Base-by-base conservation (phyloP, 2,113 vertebrate genomes). In the Mastomys coucha region DNA sequence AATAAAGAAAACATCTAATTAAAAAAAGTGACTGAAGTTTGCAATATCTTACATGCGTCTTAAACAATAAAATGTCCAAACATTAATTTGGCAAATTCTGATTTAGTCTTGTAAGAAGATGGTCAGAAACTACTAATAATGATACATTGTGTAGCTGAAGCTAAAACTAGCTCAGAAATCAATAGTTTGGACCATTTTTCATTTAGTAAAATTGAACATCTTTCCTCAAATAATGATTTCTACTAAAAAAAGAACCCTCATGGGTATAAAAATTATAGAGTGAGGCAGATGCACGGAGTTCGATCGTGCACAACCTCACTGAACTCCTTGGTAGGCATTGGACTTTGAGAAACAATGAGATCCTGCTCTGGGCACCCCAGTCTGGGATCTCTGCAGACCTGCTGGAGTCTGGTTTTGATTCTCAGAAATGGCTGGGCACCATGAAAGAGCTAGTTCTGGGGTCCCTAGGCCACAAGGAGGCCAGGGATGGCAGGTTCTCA, bases 21-120 rank as follows among this genome's bases (percentile, higher is more conserved):
- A n/a, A n/a, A n/a, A n/a, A n/a, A 63, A 49, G 8, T 67, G 6
- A 26, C 1, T 49, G 56, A 36, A 2, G 1, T 51, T 80, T 88
- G 39, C 31, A 70, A 94, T n/a, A 75, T 85, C 75, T 58, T 91
- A 53, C 49, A 58, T 4, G 20, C 53, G 22, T 3, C 3, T 28
- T 0, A 73, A 80, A 5, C 1, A 49, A 49, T 1, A 45, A 86
- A 92, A 7, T 9, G 36, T 1, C 3, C 73, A 73, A 39, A 19
- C 1, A n/a, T 6, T 24, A 28, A 65, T 69, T 36, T 92, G n/a
- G 92, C 95, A 94, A 89, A 88, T 75, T 84, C 73, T 8, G n/a
- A 97, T 89, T 69, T 84, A 24, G 0, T 51, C 14, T 86, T 78
- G 45, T 89, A 95, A 78, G 1, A 0, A 89, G 77, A 45, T 63